phyloP scores from a whole-genome alignment of 2,888 invertebrate species.

The Eupithecia pulchellata region DNA sequence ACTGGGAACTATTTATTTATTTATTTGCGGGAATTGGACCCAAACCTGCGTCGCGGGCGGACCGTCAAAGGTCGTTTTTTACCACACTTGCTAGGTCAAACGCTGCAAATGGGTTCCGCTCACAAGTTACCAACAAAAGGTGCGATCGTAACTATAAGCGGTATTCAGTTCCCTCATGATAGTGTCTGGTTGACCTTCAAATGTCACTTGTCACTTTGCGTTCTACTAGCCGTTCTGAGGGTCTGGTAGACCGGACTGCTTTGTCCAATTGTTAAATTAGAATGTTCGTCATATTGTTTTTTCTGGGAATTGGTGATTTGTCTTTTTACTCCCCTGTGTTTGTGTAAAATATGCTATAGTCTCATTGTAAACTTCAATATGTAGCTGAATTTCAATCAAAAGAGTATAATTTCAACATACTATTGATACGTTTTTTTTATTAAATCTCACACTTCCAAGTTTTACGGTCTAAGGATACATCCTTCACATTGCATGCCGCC shows the following conservation, averaged over 20 bases:
- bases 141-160: constrained; percentile 2
- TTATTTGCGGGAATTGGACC: no score
- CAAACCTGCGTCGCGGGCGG: no score
- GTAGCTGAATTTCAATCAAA: background rate
- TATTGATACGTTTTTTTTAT: no score
- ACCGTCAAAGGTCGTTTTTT: no score
- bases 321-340: background rate
- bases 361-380: background rate
- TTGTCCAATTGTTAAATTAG: constrained; percentile 11
- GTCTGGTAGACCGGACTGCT: background rate
- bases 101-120: constrained; percentile 1
- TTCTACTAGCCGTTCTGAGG: background rate
- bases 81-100: constrained; percentile 8
- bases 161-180: constrained; percentile 15
- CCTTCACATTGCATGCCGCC: no score
- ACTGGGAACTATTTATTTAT: no score
- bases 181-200: constrained; percentile 11
- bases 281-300: constrained; percentile 8
- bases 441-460: no score
- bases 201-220: constrained; percentile 18
- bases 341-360: background rate
- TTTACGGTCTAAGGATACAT: no score
- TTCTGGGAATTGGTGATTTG: constrained; percentile 11
- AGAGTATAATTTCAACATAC: no score
- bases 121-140: constrained; percentile 9